Evolutionary conservation across 2,888 invertebrate genomes (phyloP).

Genomic region (Scrobipalpa atriplicella): DNA sequence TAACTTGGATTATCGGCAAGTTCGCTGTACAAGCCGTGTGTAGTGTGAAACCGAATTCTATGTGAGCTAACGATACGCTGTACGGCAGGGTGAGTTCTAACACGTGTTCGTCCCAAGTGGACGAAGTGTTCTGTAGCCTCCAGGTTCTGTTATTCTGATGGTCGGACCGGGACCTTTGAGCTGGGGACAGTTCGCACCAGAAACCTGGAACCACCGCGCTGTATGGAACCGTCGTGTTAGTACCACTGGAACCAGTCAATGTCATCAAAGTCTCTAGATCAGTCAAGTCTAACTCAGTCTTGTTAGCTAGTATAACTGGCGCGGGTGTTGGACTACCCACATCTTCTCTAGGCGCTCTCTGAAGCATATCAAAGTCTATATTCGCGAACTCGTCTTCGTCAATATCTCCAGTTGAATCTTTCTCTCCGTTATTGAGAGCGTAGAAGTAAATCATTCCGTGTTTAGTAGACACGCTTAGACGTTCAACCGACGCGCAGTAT

Average conservation of each 20-base stretch:
- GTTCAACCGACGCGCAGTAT: slow-evolving; percentile 94
- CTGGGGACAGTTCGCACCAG: slow-evolving; percentile 96
- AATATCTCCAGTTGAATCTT: slow-evolving; percentile 87
- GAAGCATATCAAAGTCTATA: slow-evolving; percentile 74
- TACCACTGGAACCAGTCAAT: slow-evolving; percentile 89
- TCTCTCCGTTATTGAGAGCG: slow-evolving; percentile 88
- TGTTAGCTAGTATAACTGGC: slow-evolving; percentile 81
- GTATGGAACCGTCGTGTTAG: slow-evolving; percentile 83
- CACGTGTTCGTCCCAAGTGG: slow-evolving; percentile 96
- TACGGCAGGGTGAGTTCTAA: slow-evolving; percentile 94
- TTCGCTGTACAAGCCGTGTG: slow-evolving; percentile 89
- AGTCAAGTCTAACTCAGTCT: slow-evolving; percentile 78
- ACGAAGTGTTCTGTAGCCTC: slow-evolving; percentile 93
- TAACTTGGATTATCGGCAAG: slow-evolving; percentile 91
- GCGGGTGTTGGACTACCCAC: slow-evolving; percentile 55
- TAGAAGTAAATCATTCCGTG: slow-evolving; percentile 93
- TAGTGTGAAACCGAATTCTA: slow-evolving; percentile 93
- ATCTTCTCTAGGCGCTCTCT: slow-evolving; percentile 66
- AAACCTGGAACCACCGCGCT: slow-evolving; percentile 95
- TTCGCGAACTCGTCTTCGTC: slow-evolving; percentile 86
- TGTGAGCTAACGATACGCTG: slow-evolving; percentile 91
- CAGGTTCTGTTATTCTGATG: slow-evolving; percentile 95
- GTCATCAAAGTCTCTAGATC: slow-evolving; percentile 87
- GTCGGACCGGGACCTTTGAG: slow-evolving; percentile 93
- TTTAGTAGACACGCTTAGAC: slow-evolving; percentile 92